Evolutionary conservation across 2,113 vertebrate species (phyloP), one percentile per base, ranked within the genome.

Genomic region (Ophiodon elongatus): DNA sequence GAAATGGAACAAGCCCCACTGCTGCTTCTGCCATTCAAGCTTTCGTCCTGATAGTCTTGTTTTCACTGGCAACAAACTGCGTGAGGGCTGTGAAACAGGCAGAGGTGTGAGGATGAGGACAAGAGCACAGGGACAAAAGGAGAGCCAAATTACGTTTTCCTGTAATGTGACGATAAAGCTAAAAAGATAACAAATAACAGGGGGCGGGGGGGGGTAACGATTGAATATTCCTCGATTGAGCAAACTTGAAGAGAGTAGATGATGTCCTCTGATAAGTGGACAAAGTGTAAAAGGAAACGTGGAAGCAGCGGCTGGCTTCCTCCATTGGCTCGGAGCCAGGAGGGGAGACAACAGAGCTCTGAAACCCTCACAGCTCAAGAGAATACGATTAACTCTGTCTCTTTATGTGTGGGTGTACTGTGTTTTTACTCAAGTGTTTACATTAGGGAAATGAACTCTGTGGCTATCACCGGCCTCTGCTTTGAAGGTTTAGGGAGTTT

Each of bases 391-490:
- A 92, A 90, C 84, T 87, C 73, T 6, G 52, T 62, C 63, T 80
- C 21, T 88, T 15, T 65, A 2, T 73, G 41, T 66, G 52, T 64
- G 67, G 52, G 57, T 23, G 52, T 19, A 47, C 25, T 19, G 59
- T 77, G 66, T 70, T 73, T 76, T 83, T 62, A 78, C 65, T 88
- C 29, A 87, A 90, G 89, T 92, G 86, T 92, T 91, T 88, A 88
- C 90, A 88, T 88, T 82, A 92, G 83, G 85, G 85, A 91, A 90
- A 90, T 89, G 75, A 90, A 85, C 84, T 90, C 77, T 88, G 84
- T 92, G 85, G 82, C 76, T 79, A 76, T 79, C 84, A 78, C 74
- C 8, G 19, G 77, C 33, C 69, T 72, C 62, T 64, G 73, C 37
- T 82, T 80, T 89, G 83, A 87, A 85, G 79, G 85, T 84, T 93